Evolutionary conservation across 2,113 vertebrate genomes (phyloP).

Genomic region (Nansenia antarctica): DNA sequence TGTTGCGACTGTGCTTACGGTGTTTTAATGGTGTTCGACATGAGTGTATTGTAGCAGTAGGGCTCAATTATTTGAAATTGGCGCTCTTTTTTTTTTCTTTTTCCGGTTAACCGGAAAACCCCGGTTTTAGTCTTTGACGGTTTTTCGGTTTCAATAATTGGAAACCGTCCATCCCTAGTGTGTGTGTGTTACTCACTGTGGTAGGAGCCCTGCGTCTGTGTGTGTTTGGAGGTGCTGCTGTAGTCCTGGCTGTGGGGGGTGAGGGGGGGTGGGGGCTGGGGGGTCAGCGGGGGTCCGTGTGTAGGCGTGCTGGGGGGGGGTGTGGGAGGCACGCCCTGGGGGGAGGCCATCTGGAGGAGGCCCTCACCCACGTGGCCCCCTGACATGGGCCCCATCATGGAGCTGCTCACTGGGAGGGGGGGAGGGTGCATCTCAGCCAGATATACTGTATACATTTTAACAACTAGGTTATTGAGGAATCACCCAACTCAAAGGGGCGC

Average conservation of each 20-base stretch:
- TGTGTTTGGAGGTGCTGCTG: constrained; percentile 53
- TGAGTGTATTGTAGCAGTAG: no score
- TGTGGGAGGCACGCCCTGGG: constrained; percentile 48
- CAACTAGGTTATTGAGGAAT: no score
- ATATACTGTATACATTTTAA: no score
- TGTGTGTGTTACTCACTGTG: constrained; percentile 48
- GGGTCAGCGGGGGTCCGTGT: constrained; percentile 34
- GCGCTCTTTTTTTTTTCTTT: no score
- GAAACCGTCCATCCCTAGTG: neutral
- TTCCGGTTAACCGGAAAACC: no score
- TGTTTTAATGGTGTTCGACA: no score
- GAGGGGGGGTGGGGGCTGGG: constrained; percentile 33
- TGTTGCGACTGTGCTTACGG: no score
- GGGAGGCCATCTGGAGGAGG: constrained; percentile 61
- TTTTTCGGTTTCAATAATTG: no score
- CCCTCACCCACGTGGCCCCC: constrained; percentile 37
- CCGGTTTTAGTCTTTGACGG: no score
- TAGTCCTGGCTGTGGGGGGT: constrained; percentile 46
- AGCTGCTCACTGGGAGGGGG: constrained; percentile 37
- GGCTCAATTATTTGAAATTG: no score
- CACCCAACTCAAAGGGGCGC: no score
- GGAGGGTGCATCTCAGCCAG: no score
- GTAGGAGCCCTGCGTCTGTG: constrained; percentile 47
- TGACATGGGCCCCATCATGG: constrained; percentile 60
- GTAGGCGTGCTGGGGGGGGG: constrained; percentile 54